Percentiles rank a stretch among this genome's conserved stretches.
Conservation (phyloP, 2,113 vertebrate species). For the Ginglymostoma cirratum region DNA sequence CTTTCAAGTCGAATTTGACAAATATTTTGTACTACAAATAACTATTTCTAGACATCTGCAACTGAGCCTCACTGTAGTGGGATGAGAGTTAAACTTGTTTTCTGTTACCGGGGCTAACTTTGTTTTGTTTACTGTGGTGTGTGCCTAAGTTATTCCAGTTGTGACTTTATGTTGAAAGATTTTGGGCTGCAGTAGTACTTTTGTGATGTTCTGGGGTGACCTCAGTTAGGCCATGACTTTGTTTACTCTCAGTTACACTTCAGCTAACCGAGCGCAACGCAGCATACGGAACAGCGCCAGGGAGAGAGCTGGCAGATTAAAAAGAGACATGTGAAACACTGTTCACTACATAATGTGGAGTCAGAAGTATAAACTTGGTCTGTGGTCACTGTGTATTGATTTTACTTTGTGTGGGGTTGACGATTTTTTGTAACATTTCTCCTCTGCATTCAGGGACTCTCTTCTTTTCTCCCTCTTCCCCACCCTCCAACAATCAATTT, state of each 20-base stretch:
- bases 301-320: not conserved
- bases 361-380: constrained; percentile 4
- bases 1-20: not conserved
- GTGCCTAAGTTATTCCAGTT: constrained; percentile 13
- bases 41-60: not conserved
- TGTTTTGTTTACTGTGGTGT: constrained; percentile 6
- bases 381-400: not conserved
- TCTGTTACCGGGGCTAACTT: not conserved
- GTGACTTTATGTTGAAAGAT: constrained; percentile 32
- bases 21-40: not conserved
- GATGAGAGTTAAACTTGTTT: not conserved
- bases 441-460: no score
- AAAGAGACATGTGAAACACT: not conserved
- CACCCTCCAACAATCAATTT: not conserved
- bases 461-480: no score
- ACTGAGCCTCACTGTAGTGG: not conserved
- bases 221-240: constrained; percentile 11
- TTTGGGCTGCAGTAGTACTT: constrained; percentile 20
- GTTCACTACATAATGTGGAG: not conserved
- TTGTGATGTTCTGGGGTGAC: constrained; percentile 14
- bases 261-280: not conserved
- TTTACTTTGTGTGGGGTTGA: not conserved
- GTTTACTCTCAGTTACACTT: constrained; percentile 32
- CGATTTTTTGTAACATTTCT: not conserved
- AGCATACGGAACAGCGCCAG: not conserved